These are phyloP conservation scores for Mormyrus hasselquistii DNA, from an alignment of 2,797 vertebrate genomes.

Conservation along the genomic window DNA sequence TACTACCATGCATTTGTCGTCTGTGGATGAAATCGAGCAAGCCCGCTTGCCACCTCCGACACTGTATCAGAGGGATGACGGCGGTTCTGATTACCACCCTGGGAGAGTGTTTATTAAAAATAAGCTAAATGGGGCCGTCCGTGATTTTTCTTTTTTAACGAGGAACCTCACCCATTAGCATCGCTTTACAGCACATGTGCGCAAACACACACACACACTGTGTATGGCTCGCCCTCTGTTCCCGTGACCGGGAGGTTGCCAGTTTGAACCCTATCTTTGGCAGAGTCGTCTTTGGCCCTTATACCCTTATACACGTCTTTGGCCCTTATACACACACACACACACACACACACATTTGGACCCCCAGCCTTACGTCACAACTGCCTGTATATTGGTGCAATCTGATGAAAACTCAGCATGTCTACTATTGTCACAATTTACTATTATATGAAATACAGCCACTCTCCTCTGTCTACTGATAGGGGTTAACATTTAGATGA, in stretches of 20 bases:
- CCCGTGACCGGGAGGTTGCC: neutral
- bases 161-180: neutral
- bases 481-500: neutral
- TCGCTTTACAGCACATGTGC: neutral
- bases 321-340: no score
- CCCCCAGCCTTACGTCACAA: neutral
- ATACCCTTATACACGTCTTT: no score
- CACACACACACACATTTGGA: no score
- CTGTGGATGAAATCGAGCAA: conserved; percentile 14
- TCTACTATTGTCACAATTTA: neutral
- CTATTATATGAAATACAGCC: neutral
- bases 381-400: neutral
- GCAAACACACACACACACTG: neutral
- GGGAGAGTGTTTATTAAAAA: neutral
- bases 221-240: neutral
- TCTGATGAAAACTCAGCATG: neutral
- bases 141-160: neutral
- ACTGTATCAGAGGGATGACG: neutral
- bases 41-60: neutral
- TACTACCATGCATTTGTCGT: conserved; percentile 14
- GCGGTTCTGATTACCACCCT: neutral
- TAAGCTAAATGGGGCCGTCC: neutral
- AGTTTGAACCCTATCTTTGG: neutral
- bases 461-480: neutral
- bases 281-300: neutral